Base-by-base conservation (phyloP, 2,888 invertebrate species). In the Lymantria monacha region DNA sequence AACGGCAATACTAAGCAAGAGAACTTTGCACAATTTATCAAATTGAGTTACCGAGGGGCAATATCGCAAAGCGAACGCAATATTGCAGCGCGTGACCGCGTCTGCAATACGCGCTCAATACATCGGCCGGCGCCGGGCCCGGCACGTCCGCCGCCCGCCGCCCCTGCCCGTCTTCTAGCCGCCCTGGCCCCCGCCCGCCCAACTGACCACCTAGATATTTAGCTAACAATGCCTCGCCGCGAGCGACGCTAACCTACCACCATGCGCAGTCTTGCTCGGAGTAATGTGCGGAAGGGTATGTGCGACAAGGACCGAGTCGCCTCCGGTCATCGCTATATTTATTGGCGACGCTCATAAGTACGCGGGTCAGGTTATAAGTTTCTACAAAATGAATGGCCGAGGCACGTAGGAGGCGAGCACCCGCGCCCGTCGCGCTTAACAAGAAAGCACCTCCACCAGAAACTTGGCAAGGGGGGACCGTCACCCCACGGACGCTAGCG, bases 61-160 rank as follows among this genome's bases (percentile, higher is more conserved):
- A 90, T 90, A 90, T 89, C 87, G 87, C 78, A 81, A 79, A 85
- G 85, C 85, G 88, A 83, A 89, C 90, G 90, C 90, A 91, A 90
- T 90, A 90, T 90, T 90, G 91, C 91, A 88, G 89, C 90, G 90
- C 91, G 89, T 90, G 91, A 90, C 89, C 89, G 88, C 89, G 87
- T 88, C 91, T 89, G 90, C 89, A 91, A 88, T 87, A 87, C 90
- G 86, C 91, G 92, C 89, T 92, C 92, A 85, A 91, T 91, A 92
- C 91, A 90, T 89, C 90, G 90, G 84, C 85, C 86, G 87, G 86
- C 87, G 87, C 85, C 85, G 79, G 84, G 85, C 80, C 83, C 79
- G 68, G 82, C 86, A 85, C 89, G 87, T 85, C 83, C 83, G 81
- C 83, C 81, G 77, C 85, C 86, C 79, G 69, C 63, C 72, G 74